Evolutionary conservation across 2,888 invertebrate species (phyloP).

Genomic region (Trachelus stipa): DNA sequence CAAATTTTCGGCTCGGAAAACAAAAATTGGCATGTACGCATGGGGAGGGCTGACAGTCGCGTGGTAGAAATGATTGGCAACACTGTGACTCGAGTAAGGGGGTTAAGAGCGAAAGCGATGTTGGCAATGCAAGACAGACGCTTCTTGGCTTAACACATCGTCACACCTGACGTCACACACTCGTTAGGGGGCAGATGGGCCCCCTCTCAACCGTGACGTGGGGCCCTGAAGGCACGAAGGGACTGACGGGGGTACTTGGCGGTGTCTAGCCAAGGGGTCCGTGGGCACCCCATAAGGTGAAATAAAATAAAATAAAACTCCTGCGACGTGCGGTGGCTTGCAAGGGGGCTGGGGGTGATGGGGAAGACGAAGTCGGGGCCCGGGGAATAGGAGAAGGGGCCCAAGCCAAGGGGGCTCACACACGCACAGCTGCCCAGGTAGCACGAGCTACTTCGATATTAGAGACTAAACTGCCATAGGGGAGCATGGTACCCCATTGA

Average conservation of each 20-base stretch:
- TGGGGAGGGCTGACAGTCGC: not conserved
- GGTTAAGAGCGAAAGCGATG: slow-evolving; percentile 1
- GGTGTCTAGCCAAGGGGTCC: slow-evolving; percentile 45
- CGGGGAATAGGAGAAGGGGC: slow-evolving; percentile 27
- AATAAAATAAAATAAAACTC: slow-evolving; percentile 61
- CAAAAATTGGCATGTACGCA: not conserved
- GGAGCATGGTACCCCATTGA: slow-evolving; percentile 30
- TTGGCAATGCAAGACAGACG: slow-evolving; percentile 32
- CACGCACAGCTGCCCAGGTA: slow-evolving; percentile 63
- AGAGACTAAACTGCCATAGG: slow-evolving; percentile 5
- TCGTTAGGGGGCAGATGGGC: slow-evolving; percentile 64
- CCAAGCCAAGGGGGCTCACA: slow-evolving; percentile 44
- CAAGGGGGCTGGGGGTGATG: slow-evolving; percentile 29
- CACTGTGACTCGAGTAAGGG: slow-evolving; percentile 5
- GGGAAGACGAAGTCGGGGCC: slow-evolving; percentile 11
- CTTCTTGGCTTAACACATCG: slow-evolving; percentile 49
- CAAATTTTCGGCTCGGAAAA: not conserved
- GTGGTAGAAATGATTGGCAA: slow-evolving; percentile 4
- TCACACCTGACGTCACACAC: slow-evolving; percentile 67
- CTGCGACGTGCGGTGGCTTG: slow-evolving; percentile 29
- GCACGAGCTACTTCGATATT: slow-evolving; percentile 62
- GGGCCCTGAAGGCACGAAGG: slow-evolving; percentile 22
- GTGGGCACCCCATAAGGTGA: slow-evolving; percentile 54
- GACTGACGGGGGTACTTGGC: slow-evolving; percentile 45
- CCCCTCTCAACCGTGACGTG: slow-evolving; percentile 65